Evolutionary conservation across 2,113 vertebrate genomes (phyloP), one percentile per base, ranked within the genome.

Genomic region (Melanerpes aurifrons): DNA sequence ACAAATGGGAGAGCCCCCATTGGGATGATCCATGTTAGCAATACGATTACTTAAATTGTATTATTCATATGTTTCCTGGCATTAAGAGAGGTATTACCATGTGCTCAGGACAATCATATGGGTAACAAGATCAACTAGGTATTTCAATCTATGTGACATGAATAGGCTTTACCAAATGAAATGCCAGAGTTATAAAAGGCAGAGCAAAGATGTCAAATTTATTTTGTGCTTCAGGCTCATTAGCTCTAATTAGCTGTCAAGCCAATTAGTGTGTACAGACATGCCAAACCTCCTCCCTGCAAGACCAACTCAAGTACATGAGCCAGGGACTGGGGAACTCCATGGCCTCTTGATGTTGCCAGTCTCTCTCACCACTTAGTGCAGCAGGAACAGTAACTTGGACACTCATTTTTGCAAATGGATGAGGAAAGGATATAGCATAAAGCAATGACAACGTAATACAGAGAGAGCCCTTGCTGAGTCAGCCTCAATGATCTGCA

Each of bases 201-300:
- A 87, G 85, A 91, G 80, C 59, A 47, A 12, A 82, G 58, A 50
- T 83, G 87, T 80, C 87, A n/a, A 78, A 70, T 90, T 96, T 89
- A 76, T 79, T 95, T 94, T 73, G 81, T 92, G 75, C 82, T 91
- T 47, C 4, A 26, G 87, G 63, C 70, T 88, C 12, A 0, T 90
- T 86, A 86, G 54, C 62, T 70, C 68, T 87, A 92, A 94, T 89
- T 89, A 95, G 72, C 91, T 89, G 79, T 92, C 92, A 82, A 81
- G 58, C 57, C 80, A 94, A 89, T 92, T 92, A 94, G 77, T 72
- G 66, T 48, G 14, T 82, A 15, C n/a, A 82, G 67, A 29, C 28
- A 25, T 7, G 66, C 68, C 54, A 6, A 78, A 69, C 57, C 61
- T 47, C 43, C 77, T 89, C 59, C 50, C 24, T 35, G 43, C 53